phyloP scores from a whole-genome alignment of 2,797 vertebrate species.

The Calcarius lapponicus region DNA sequence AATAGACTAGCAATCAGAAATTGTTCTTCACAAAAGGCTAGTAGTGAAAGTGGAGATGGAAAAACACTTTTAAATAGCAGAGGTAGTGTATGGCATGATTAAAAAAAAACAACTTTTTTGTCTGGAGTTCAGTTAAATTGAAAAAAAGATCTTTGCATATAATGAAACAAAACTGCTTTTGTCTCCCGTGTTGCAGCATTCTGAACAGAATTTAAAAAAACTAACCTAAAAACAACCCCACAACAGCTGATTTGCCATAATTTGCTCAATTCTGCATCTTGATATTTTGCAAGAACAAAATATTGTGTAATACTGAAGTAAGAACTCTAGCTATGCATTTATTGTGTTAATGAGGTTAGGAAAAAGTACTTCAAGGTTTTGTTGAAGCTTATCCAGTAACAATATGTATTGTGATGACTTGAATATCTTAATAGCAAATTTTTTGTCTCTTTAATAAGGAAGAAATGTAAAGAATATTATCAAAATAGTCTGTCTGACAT shows the following conservation, averaged over 20 bases:
- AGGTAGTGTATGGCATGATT: constrained; percentile 12
- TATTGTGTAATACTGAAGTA: constrained; percentile 4
- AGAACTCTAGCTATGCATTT: neutral
- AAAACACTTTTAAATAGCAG: constrained; percentile 44
- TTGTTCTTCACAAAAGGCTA: constrained; percentile 63
- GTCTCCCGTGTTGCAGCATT: neutral
- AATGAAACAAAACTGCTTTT: constrained; percentile 38
- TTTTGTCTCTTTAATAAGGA: constrained; percentile 60
- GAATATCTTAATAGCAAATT: constrained; percentile 61
- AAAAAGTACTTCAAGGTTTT: constrained; percentile 24
- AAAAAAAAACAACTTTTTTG: neutral
- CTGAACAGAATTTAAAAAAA: neutral
- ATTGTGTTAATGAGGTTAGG: constrained; percentile 22
- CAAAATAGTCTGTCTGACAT: constrained; percentile 62
- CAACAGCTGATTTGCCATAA: neutral
- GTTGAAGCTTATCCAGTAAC: constrained; percentile 44
- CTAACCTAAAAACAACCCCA: neutral
- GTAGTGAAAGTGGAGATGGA: constrained; percentile 40
- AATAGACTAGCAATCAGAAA: constrained; percentile 68
- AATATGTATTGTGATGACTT: constrained; percentile 52
- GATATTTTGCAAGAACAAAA: constrained; percentile 16
- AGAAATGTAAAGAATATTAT: constrained; percentile 69
- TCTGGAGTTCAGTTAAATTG: constrained; percentile 11
- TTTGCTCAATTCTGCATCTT: constrained; percentile 26
- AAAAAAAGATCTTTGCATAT: neutral